Conservation (phyloP, 2,113 vertebrate genomes). For the Rhizomys pruinosus region DNA sequence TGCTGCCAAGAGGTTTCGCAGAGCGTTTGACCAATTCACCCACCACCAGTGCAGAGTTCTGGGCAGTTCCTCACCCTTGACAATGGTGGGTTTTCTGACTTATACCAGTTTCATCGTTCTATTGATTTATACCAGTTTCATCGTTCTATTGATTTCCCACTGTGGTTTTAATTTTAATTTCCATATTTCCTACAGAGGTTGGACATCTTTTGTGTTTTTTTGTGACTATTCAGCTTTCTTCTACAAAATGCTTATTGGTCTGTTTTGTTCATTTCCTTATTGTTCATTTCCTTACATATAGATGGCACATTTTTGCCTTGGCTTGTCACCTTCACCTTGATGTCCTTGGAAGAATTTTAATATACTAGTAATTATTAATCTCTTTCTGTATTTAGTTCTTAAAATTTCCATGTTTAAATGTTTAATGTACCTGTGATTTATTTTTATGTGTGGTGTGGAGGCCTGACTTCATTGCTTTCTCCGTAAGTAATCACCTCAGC, state of each 20-base stretch:
- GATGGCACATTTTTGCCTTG: not conserved
- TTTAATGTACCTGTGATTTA: not conserved
- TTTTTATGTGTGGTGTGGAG: not conserved
- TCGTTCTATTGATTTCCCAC: not conserved
- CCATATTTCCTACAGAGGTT: not conserved
- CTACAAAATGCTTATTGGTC: not conserved
- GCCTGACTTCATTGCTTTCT: not conserved
- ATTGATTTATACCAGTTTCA: not conserved
- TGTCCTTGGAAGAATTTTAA: constrained; percentile 36
- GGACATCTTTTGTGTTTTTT: not conserved
- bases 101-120: not conserved
- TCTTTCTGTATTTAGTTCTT: not conserved
- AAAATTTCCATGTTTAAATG: not conserved
- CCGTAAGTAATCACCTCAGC: not conserved
- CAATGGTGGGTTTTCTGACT: not conserved
- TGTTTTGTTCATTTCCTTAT: not conserved
- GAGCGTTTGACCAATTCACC: not conserved
- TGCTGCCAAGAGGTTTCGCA: not conserved
- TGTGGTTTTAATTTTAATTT: constrained; percentile 38
- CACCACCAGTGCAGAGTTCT: not conserved
- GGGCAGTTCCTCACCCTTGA: not conserved
- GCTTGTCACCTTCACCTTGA: not conserved
- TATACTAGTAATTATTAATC: not conserved
- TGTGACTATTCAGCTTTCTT: not conserved
- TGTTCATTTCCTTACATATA: not conserved